Base-by-base conservation (phyloP, 2,113 vertebrate genomes). In the Rafetus swinhoei region DNA sequence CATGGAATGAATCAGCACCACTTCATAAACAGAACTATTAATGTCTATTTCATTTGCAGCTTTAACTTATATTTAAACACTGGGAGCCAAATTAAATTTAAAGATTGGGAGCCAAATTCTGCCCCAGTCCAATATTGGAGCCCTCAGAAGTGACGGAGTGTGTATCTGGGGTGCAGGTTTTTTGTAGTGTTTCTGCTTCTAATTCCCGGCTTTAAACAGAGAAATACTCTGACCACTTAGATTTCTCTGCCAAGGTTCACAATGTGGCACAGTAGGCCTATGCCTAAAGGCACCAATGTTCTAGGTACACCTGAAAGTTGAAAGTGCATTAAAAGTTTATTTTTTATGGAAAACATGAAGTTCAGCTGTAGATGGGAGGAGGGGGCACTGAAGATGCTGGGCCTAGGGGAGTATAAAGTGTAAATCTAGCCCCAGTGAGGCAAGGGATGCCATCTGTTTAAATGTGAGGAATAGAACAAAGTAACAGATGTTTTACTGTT, bases 71-170 rank as follows among this genome's bases (percentile, higher is more conserved):
- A 74, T 39, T 86, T 79, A 79, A 92, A 86, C 32, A 0, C 0
- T 1, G 87, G 77, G 29, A 91, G 55, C 0, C 0, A 93, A 83
- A 52, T 74, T 18, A 45, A 45, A 45, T 45, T 45, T 45, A 45
- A 45, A 45, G 4, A 45, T 45, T 1, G 89, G 76, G 29, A 91
- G 54, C 0, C 0, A 93, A 83, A 52, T 72, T 18, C 29, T 25
- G 2, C 35, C 53, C 84, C 65, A 29, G 21, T 94, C 29, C 39
- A 0, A 0, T 3, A 25, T 7, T 10, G 22, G 1, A 0, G 79
- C 39, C 82, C 29, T 50, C n/a, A 27, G 59, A 81, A 82, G 35
- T 39, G n/a, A 82, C 35, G 84, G 76, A 39, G 57, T 12, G 1
- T 5, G 1, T 21, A 1, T 0, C 5, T 45, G 82, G 90, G 16